Evolutionary conservation across 2,888 invertebrate species (phyloP), one percentile per base, ranked within the genome.

Genomic region (Thelaira solivaga): DNA sequence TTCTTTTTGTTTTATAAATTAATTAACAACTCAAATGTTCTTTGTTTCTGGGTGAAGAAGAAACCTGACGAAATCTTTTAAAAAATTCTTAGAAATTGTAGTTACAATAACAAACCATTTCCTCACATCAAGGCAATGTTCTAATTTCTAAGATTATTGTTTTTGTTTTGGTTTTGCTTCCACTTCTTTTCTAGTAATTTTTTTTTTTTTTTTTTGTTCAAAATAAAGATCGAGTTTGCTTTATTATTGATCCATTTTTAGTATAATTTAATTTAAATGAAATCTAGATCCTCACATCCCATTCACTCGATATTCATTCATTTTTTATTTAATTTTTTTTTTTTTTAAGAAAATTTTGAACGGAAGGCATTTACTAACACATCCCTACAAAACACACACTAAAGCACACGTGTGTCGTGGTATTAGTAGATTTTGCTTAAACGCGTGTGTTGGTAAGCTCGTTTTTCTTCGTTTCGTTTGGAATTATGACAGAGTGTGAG

Each of bases 101-200:
- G n/a, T n/a, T 20, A 49, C n/a, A 68, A 68, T 18, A 18, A 39
- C 43, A 45, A 64, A 64, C 73, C 81, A 83, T 82, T 86, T 86
- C 86, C 86, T 85, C 83, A 82, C 82, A 82, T 84, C 86, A 86
- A 86, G 87, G 87, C 86, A 84, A 82, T 84, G 82, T 85, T 79
- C 61, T 49, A 65, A 74, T 68, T 11, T 4, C 31, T 24, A 10
- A 1, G n/a, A 72, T 83, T 49, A 41, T 29, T 55, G 13, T 47
- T 29, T 47, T 31, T 59, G 20, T 16, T 18, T 47, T 24, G 22
- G 10, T 55, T 55, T 47, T 47, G 39, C 34, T 65, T 41, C 20
- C 11, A 13, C 16, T 39, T 16, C 11, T 36, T 13, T 13, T 39
- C 20, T 36, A 29, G 20, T 39, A 51, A 31, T 49, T 57, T 6